phyloP scores from a whole-genome alignment of 1,140 invertebrate genomes.

The Brachionus koreanus region DNA sequence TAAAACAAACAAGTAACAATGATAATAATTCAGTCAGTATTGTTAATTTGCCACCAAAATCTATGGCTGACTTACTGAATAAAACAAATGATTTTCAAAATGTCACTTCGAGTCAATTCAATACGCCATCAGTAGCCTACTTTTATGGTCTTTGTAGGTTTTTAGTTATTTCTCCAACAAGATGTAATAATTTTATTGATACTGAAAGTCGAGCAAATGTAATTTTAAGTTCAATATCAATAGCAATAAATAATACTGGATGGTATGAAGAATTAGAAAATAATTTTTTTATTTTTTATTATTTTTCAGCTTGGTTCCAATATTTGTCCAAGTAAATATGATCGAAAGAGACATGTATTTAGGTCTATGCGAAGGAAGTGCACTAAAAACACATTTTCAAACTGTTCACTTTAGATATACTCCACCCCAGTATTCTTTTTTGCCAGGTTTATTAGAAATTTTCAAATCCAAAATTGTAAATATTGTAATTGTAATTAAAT shows the following conservation, averaged over 20 bases:
- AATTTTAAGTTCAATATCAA: constrained; percentile 74
- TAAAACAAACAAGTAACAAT: neutral
- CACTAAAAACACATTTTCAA: constrained; percentile 73
- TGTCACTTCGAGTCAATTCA: neutral
- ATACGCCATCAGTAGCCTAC: neutral
- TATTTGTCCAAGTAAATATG: constrained; percentile 81
- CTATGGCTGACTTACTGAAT: constrained; percentile 62
- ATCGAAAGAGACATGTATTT: constrained; percentile 67
- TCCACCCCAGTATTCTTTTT: constrained; percentile 74
- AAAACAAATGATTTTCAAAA: constrained; percentile 67
- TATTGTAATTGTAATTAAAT: neutral
- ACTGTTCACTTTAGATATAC: constrained; percentile 78
- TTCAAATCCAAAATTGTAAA: constrained; percentile 60
- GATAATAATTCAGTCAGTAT: neutral
- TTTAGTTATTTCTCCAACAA: constrained; percentile 68
- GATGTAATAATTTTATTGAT: constrained; percentile 61
- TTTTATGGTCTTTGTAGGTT: constrained; percentile 79
- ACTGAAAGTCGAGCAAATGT: constrained; percentile 77
- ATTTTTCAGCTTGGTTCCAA: constrained; percentile 64
- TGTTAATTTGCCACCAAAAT: constrained; percentile 36
- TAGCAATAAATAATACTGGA: constrained; percentile 75
- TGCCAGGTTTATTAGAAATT: constrained; percentile 64
- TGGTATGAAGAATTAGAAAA: constrained; percentile 60
- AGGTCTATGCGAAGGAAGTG: constrained; percentile 71
- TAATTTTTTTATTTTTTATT: constrained; percentile 48